Percentiles rank a stretch among this genome's conserved stretches.
phyloP scores from a whole-genome alignment of 2,888 invertebrate genomes.

The Tetranychus truncatus region DNA sequence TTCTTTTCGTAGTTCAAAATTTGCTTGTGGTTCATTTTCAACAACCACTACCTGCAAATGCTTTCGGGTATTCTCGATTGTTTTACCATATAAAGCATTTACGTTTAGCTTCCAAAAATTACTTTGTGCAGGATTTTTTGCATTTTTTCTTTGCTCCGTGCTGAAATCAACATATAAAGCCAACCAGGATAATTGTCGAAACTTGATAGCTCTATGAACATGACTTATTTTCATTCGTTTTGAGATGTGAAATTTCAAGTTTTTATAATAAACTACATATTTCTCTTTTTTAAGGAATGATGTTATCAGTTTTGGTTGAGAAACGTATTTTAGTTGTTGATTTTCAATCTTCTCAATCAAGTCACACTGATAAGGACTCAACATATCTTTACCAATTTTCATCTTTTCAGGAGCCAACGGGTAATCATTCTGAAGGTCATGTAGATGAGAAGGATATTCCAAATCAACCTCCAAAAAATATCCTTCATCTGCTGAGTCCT shows the following conservation, averaged over 20 bases:
- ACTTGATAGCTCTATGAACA: neutral
- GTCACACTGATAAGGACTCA: neutral
- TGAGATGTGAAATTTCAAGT: neutral
- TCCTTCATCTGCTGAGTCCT: neutral
- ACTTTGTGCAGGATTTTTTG: conserved; percentile 30
- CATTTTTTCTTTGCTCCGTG: conserved; percentile 22
- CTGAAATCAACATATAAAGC: conserved; percentile 25
- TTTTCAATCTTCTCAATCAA: neutral
- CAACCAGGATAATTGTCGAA: conserved; percentile 24
- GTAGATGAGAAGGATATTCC: conserved; percentile 3
- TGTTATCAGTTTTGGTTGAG: conserved; percentile 17
- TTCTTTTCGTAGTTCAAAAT: too few relatives aligned
- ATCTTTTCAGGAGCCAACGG: conserved; percentile 9
- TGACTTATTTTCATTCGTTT: too few relatives aligned
- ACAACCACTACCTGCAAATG: conserved; percentile 17
- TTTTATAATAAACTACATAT: neutral
- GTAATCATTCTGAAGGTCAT: neutral
- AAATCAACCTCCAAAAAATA: conserved; percentile 3
- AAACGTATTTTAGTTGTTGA: neutral
- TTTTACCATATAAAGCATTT: conserved; percentile 31
- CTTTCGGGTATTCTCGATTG: conserved; percentile 30
- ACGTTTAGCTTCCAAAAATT: conserved; percentile 32
- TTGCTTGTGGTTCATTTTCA: too few relatives aligned
- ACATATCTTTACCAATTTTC: neutral
- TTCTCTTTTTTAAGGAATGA: conserved; percentile 22